A percentile compares a stretch with the other conserved stretches of the same genome.
These are phyloP conservation scores for Aphaenogaster rudis DNA, from an alignment of 1,140 invertebrate genomes.

Conservation along the genomic window DNA sequence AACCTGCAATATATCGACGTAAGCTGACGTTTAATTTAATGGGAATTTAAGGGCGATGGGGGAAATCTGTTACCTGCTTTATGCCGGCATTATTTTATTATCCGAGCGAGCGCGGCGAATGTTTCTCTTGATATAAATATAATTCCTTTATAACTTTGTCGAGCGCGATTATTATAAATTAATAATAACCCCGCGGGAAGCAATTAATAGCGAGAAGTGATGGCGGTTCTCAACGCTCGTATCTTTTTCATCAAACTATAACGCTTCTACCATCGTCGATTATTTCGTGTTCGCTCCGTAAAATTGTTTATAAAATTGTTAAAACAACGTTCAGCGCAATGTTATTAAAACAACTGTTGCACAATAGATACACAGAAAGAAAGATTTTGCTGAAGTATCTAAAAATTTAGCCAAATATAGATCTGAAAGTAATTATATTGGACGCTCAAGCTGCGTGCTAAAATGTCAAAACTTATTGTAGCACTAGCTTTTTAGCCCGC, in stretches of 20 bases:
- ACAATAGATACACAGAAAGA: not conserved
- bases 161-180: constrained; percentile 32
- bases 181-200: constrained; percentile 10
- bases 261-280: not conserved
- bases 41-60: constrained; percentile 28
- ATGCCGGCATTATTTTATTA: constrained; percentile 27
- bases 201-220: constrained; percentile 15
- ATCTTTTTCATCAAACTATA: not conserved
- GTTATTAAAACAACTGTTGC: not conserved
- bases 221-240: not conserved
- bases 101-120: not conserved
- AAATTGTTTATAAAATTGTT: constrained; percentile 18
- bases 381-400: too few species aligned
- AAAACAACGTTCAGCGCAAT: not conserved
- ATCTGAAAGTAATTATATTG: too few species aligned
- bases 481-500: too few species aligned
- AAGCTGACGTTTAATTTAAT: constrained; percentile 52
- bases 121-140: not conserved
- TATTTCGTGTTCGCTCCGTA: not conserved
- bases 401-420: too few species aligned
- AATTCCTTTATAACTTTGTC: constrained; percentile 13
- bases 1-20: constrained; percentile 34
- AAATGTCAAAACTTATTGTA: too few species aligned
- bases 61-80: constrained; percentile 16
- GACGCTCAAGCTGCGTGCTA: too few species aligned